phyloP scores from a whole-genome alignment of 2,113 vertebrate species.

The Neoarius graeffei region DNA sequence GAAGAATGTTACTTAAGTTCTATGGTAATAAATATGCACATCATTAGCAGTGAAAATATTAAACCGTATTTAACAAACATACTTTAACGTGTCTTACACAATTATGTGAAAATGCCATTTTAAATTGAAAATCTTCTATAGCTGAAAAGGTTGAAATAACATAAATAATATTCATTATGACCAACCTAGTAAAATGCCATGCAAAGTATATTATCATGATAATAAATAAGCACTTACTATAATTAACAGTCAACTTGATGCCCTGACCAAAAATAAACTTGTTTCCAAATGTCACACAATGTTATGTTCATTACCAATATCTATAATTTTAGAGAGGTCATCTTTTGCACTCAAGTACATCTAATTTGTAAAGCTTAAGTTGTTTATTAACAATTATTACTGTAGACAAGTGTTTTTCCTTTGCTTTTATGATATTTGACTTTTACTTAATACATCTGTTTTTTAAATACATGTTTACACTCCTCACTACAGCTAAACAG shows the following conservation, averaged over 20 bases:
- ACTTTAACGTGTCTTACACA: neutral
- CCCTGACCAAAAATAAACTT: conserved; percentile 49
- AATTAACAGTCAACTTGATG: conserved; percentile 26
- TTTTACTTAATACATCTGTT: neutral
- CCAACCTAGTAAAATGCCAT: neutral
- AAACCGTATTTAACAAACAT: neutral
- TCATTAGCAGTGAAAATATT: neutral
- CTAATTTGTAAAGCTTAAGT: neutral
- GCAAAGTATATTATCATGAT: neutral
- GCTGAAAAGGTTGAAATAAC: neutral
- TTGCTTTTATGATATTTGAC: neutral
- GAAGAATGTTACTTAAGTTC: neutral
- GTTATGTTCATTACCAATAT: neutral
- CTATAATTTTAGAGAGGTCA: neutral
- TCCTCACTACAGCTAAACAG: no score
- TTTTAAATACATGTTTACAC: no score
- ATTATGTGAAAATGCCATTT: neutral
- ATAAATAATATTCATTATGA: neutral
- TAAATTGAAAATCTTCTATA: neutral
- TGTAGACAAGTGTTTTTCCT: neutral
- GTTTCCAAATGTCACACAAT: conserved; percentile 6
- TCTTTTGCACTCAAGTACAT: neutral
- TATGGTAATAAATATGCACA: neutral
- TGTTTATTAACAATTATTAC: neutral
- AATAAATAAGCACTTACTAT: conserved; percentile 51